Base-by-base conservation (phyloP, 2,113 vertebrate species). In the Fulica atra region DNA sequence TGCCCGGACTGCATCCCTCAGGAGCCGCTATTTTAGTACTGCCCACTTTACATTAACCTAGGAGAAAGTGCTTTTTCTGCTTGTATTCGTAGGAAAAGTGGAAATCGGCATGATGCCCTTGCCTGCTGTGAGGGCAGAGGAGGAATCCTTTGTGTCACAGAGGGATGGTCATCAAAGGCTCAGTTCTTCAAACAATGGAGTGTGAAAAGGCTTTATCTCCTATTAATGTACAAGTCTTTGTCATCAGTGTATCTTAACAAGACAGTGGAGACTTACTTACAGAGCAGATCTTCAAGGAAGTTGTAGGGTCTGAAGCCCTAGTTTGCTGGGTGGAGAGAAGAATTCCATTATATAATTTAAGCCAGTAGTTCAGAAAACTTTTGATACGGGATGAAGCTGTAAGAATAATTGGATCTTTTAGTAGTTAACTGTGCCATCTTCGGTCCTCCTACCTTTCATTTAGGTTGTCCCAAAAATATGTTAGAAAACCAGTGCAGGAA, bases 161-260 rank as follows among this genome's bases (percentile, higher is more conserved):
- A 65, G 84, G 28, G 74, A 6, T 61, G 89, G 89, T 57, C 94
- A 89, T 96, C 89, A 95, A 97, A 95, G 95, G 92, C 91, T 94
- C 59, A 16, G 54, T 16, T 85, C 87, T 89, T 81, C 84, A 92
- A 78, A 95, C 92, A 91, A 0, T 57, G 64, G 56, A 1, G 3
- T n/a, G 77, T 19, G 81, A 83, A 38, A 57, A 56, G 54, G 31
- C 36, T 92, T 86, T 81, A 77, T 81, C 59, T 88, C 40, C 79
- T 60, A 7, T 53, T 89, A 79, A 65, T 40, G 50, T 44, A 11
- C 70, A 53, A 70, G n/a, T 35, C 73, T 88, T 92, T 88, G 70
- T 89, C 78, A 53, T 79, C 83, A 54, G 70, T 54, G 35, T 81
- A 61, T 91, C 66, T 82, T 85, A 80, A 48, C 26, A 44, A 65